Evolutionary conservation across 2,113 vertebrate genomes (phyloP), one percentile per base, ranked within the genome.

Genomic region (Ginglymostoma cirratum): DNA sequence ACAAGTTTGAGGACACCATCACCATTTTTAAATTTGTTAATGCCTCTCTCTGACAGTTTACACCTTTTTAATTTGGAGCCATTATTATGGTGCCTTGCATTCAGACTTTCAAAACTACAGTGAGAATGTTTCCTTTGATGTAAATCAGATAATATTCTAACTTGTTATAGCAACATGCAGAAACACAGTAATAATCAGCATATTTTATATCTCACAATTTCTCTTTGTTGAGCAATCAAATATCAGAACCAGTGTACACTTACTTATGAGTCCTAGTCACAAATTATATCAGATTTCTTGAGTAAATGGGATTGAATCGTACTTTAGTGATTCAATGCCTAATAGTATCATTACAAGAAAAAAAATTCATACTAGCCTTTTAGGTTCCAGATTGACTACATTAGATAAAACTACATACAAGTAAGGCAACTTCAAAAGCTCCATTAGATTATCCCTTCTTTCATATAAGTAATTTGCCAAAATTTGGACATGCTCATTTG

Each of bases 331-430:
- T 90, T 90, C 52, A 90, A 90, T 90, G 30, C 27, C 27, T 90
- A 90, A 55, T 65, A 52, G 52, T 90, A 83, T 80, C n/a, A 80
- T 80, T 80, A 80, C n/a, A 90, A 90, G 23, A 90, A 90, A 90
- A 61, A 34, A n/a, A 65, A 42, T 45, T 83, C 38, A 90, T 90
- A 34, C 61, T 55, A 34, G 52, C 30, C 5, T 55, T 55, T 52
- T 65, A 90, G 14, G 52, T 90, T 55, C 48, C 52, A 55, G 87
- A 90, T 61, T 90, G 87, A 61, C 27, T n/a, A 45, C 17, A 65
- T 34, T 65, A n/a, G 12, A 65, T 90, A 61, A 61, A 65, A 34
- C 52, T 65, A 90, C 61, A 1, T 90, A 55, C 87, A 90, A 65
- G 52, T 30, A 61, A 61, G 27, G 30, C 87, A n/a, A 93, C 34